A percentile compares a stretch with the other conserved stretches of the same genome.
phyloP scores from a whole-genome alignment of 2,113 vertebrate genomes.

The Chloropsis hardwickii region DNA sequence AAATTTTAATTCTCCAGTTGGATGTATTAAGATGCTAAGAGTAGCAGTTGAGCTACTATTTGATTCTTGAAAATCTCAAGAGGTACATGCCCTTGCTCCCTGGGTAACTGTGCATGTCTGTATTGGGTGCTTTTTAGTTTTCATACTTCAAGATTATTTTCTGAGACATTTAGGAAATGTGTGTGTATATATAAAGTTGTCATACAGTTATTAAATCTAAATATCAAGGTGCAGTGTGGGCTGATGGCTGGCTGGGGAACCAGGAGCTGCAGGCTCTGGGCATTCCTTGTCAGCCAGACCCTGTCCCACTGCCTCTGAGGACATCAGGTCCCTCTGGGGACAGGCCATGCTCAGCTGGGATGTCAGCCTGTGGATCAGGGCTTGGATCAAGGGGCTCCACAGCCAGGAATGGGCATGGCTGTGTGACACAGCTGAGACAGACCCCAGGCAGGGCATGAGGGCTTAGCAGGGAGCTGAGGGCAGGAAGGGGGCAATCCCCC shows the following conservation, averaged over 20 bases:
- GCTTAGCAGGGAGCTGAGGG: neutral
- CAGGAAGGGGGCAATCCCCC: fast-evolving
- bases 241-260: neutral
- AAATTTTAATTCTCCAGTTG: neutral
- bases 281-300: neutral
- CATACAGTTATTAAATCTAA: neutral
- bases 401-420: neutral
- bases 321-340: neutral
- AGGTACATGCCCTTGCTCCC: neutral
- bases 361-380: neutral
- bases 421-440: neutral
- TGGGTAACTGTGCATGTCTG: neutral
- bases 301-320: neutral
- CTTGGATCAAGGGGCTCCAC: neutral
- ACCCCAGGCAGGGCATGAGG: no score
- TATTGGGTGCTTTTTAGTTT: neutral
- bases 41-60: neutral
- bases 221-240: neutral
- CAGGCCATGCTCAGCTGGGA: neutral
- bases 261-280: neutral
- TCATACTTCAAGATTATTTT: neutral
- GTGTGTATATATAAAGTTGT: neutral
- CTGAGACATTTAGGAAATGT: neutral
- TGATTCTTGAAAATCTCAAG: neutral
- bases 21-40: neutral